These are phyloP conservation scores for Caenorhabditis latens DNA, from an alignment of 1,140 invertebrate species.

Conservation along the genomic window DNA sequence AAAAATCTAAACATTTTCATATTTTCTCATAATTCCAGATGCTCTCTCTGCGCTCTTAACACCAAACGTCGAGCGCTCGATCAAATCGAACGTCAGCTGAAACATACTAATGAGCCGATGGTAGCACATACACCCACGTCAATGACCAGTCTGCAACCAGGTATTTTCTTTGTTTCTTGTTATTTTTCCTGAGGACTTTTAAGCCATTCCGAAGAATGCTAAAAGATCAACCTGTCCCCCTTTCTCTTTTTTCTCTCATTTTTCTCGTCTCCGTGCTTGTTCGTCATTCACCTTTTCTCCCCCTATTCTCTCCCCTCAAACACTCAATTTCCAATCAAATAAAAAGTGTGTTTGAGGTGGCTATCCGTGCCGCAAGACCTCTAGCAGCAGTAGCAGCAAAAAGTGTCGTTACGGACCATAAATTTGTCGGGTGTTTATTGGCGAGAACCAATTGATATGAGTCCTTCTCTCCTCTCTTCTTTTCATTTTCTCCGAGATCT, in stretches of 20 bases:
- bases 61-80: constrained; percentile 71
- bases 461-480: neutral
- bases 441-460: constrained; percentile 53
- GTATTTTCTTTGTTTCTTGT: neutral
- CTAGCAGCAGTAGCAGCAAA: neutral
- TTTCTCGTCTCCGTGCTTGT: constrained; percentile 43
- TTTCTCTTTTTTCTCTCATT: neutral
- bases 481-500: constrained; percentile 12
- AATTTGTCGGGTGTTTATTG: constrained; percentile 56
- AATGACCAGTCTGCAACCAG: neutral
- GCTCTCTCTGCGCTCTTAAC: constrained; percentile 70
- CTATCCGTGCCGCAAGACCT: neutral
- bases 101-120: constrained; percentile 57
- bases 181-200: neutral
- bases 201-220: neutral
- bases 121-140: neutral
- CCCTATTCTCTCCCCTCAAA: constrained; percentile 1
- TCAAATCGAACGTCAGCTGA: constrained; percentile 71
- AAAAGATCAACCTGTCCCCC: neutral
- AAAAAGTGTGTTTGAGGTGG: constrained; percentile 5
- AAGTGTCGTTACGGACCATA: constrained; percentile 56
- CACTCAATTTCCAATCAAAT: constrained; percentile 53
- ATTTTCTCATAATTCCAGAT: constrained; percentile 62
- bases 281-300: neutral
- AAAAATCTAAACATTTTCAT: too few species aligned